Evolutionary conservation across 2,888 invertebrate species (phyloP), one percentile per base, ranked within the genome.

Genomic region (Nomada fucata): DNA sequence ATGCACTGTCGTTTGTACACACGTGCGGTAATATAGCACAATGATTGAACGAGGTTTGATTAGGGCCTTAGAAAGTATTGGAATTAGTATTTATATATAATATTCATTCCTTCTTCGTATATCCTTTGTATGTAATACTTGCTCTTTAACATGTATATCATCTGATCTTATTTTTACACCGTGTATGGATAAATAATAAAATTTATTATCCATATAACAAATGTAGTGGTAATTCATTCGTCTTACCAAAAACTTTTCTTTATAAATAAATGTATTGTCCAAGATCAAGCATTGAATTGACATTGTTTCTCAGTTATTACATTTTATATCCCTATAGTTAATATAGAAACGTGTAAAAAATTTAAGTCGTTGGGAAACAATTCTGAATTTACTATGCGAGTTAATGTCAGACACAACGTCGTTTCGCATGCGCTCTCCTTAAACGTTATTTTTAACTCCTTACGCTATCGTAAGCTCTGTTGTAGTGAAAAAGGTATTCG

Each of bases 101-200:
- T 78, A 74, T 76, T 71, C 73, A 88, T 71, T 83, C 74, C 76
- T 71, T 79, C 61, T 84, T 73, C 77, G 55, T 84, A 74, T 88
- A 78, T 82, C 57, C 61, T 84, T 86, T 88, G 76, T 84, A 84
- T 86, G 82, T 87, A 86, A 68, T 76, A 80, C 69, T 79, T 86
- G 76, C 72, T 88, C 87, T 77, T 85, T 78, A 82, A 88, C 79
- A 82, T 78, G 72, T 86, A 86, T 73, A 88, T 85, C 70, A 64
- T 82, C 73, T 36, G 23, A 88, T 88, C 79, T 88, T 88, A 88
- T 88, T 88, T 88, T 88, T 88, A 88, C 88, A 88, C 88, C 65
- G 65, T 83, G 64, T 80, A 79, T 85, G 82, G 75, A 87, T 88
- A 87, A 67, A 82, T 75, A 88, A 88, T 88, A 88, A 88, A 88